Conservation (phyloP, 2,888 invertebrate genomes). For the Hydroisotoma schaefferi region DNA sequence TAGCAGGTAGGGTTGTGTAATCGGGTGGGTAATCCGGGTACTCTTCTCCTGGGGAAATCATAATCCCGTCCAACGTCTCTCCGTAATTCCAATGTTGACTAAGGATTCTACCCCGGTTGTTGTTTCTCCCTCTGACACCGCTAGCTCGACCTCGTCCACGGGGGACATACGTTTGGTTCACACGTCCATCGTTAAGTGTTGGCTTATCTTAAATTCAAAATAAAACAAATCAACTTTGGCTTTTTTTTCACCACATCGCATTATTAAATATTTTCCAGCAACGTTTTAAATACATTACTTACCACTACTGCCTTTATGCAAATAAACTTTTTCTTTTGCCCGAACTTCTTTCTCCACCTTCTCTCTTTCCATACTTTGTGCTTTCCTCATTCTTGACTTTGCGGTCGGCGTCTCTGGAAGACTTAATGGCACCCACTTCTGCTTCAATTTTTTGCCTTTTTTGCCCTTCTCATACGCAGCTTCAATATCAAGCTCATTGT, state of each 20-base stretch:
- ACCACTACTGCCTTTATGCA: background rate
- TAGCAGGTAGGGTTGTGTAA: conserved; percentile 28
- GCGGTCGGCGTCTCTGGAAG: conserved; percentile 20
- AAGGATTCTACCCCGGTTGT: conserved; percentile 51
- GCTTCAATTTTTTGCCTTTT: conserved; percentile 15
- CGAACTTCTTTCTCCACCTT: conserved; percentile 3
- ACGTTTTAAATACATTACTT: background rate
- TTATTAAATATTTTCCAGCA: background rate
- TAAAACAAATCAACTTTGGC: background rate
- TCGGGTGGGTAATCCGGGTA: conserved; percentile 37
- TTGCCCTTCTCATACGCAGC: background rate
- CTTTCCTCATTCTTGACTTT: conserved; percentile 18
- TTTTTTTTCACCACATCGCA: background rate
- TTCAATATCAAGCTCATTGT: conserved; percentile 8
- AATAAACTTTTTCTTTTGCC: conserved; percentile 1
- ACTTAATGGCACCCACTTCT: conserved; percentile 19
- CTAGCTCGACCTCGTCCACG: conserved; percentile 49
- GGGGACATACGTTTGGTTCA: background rate
- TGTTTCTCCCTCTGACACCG: conserved; percentile 52
- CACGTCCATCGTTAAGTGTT: background rate
- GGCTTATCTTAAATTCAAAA: background rate
- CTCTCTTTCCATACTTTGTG: conserved; percentile 14
- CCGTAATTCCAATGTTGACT: conserved; percentile 54
- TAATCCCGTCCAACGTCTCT: conserved; percentile 36
- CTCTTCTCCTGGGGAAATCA: conserved; percentile 7